A percentile compares a stretch with the other conserved stretches of the same genome.
phyloP scores from a whole-genome alignment of 2,113 vertebrate genomes.

The Charina bottae region DNA sequence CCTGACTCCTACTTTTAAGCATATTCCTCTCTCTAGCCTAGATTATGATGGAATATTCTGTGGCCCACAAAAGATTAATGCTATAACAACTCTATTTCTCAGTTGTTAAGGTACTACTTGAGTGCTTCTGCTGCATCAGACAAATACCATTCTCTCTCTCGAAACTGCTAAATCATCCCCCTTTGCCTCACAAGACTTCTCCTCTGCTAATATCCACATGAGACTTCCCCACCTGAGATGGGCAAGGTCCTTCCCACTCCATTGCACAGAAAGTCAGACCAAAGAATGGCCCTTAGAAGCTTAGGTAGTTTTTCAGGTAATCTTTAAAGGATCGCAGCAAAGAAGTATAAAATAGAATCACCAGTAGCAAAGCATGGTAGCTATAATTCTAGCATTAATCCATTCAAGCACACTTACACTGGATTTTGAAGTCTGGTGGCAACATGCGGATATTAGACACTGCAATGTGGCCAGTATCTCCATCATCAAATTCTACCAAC shows the following conservation, averaged over 20 bases:
- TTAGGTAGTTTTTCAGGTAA: neutral
- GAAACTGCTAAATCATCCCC: neutral
- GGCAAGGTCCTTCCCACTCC: neutral
- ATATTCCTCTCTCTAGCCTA: neutral
- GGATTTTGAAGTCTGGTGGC: constrained; percentile 93
- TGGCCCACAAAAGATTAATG: neutral
- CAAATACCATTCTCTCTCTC: neutral
- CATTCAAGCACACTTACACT: constrained; percentile 78
- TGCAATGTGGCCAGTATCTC: constrained; percentile 90
- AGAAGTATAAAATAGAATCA: neutral
- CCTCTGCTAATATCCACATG: neutral
- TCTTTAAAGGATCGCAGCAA: neutral
- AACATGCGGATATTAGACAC: constrained; percentile 91
- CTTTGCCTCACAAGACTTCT: neutral
- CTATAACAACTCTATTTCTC: neutral
- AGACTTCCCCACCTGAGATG: neutral
- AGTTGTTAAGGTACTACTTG: neutral
- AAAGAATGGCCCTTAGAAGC: neutral
- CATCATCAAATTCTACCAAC: constrained; percentile 95
- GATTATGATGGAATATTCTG: neutral
- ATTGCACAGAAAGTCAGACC: neutral
- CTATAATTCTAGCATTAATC: fast-evolving
- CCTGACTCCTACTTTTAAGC: neutral
- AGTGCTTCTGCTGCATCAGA: neutral
- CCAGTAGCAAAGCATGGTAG: neutral